Percentiles rank a stretch among this genome's conserved stretches.
Conservation (phyloP, 2,888 invertebrate genomes). For the Enchytraeus crypticus region DNA sequence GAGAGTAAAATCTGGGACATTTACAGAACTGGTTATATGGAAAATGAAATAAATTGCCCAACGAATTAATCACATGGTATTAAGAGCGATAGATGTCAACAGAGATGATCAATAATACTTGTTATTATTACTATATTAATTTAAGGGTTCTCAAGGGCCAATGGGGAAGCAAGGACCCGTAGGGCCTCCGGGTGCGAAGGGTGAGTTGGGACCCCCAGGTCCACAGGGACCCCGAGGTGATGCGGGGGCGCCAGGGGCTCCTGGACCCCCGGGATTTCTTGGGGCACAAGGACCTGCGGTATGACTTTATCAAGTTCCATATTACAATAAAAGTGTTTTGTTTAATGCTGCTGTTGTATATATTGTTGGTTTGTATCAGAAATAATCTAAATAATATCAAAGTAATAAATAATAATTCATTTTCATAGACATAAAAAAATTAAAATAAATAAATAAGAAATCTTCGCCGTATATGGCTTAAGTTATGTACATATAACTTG, state of each 20-base stretch:
- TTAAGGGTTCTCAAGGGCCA: conserved; percentile 13
- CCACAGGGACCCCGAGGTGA: conserved; percentile 46
- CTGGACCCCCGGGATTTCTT: conserved; percentile 21
- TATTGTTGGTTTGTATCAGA: not conserved
- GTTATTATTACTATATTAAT: not conserved
- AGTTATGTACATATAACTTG: no score
- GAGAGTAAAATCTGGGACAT: no score
- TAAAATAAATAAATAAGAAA: no score
- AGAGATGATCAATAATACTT: not conserved
- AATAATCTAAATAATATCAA: no score
- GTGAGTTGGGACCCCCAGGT: conserved; percentile 47
- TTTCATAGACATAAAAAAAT: not conserved
- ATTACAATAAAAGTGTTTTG: not conserved
- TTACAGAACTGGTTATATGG: no score
- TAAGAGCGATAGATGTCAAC: no score
- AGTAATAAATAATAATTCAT: not conserved
- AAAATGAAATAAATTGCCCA: no score
- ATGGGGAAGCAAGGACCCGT: conserved; percentile 14
- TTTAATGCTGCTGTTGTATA: not conserved
- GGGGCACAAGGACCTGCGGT: conserved; percentile 24
- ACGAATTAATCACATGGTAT: no score
- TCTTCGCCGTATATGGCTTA: no score
- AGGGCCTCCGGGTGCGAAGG: conserved; percentile 39
- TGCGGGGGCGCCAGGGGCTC: conserved; percentile 32
- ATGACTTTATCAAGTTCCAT: not conserved